Conservation (phyloP, 2,888 invertebrate species). For the Chymomyza amoena region DNA sequence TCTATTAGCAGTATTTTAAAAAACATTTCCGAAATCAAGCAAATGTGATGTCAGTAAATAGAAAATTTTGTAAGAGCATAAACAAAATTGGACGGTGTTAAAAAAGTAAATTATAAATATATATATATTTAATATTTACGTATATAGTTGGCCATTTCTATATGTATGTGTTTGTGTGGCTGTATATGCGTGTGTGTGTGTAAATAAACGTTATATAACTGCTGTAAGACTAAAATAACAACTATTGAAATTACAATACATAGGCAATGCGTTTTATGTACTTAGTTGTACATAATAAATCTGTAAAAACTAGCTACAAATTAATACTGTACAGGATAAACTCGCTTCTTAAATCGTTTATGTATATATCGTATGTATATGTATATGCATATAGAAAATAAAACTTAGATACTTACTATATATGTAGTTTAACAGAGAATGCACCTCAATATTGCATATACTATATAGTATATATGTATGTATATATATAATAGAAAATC, state of each 20-base stretch:
- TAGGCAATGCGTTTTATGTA: conserved; percentile 8
- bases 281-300: conserved; percentile 26
- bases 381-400: conserved; percentile 15
- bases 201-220: not conserved
- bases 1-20: no score
- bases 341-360: conserved; percentile 3
- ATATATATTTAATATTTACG: not conserved
- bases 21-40: not conserved
- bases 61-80: conserved; percentile 3
- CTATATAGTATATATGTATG: not conserved
- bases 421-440: not conserved
- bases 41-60: not conserved
- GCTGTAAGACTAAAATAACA: not conserved
- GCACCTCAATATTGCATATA: not conserved
- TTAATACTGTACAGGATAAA: conserved; percentile 66
- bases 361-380: no score
- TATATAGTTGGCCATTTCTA: conserved; percentile 54
- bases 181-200: not conserved
- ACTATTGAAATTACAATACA: conserved; percentile 9
- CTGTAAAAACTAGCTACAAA: conserved; percentile 59
- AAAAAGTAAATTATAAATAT: conserved; percentile 21
- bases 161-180: not conserved
- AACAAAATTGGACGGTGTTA: conserved; percentile 50
- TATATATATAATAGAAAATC: conserved; percentile 40
- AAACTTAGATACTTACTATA: conserved; percentile 4